A percentile compares a stretch with the other conserved stretches of the same genome.
Conservation (phyloP, 2,113 vertebrate species). For the Hippocampus barbouri region DNA sequence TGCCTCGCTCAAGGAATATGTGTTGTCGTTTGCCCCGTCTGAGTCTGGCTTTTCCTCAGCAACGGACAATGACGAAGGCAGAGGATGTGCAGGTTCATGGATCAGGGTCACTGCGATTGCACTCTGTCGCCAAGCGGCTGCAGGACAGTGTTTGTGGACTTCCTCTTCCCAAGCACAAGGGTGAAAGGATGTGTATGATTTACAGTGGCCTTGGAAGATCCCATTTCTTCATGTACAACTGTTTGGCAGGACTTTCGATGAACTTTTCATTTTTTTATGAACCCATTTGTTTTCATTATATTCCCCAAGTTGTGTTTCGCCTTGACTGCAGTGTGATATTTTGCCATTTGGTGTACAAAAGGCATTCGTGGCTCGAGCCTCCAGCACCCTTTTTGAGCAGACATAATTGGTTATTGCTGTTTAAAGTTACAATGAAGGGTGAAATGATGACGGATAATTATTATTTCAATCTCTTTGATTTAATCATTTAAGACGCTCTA, state of each 20-base stretch:
- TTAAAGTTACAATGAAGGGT: background rate
- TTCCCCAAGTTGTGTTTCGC: background rate
- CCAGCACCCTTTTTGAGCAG: background rate
- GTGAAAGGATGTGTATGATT: slow-evolving; percentile 43
- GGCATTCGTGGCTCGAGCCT: background rate
- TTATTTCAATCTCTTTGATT: too few relatives aligned
- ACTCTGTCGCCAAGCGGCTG: slow-evolving; percentile 25
- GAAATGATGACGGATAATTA: background rate
- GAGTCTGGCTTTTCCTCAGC: slow-evolving; percentile 33
- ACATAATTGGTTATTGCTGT: background rate
- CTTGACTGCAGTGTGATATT: background rate
- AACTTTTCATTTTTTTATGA: background rate
- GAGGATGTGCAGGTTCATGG: slow-evolving; percentile 48
- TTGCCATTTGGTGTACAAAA: background rate
- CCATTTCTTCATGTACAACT: background rate
- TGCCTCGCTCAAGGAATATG: slow-evolving; percentile 29
- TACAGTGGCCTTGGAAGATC: slow-evolving; percentile 32
- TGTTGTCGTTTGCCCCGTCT: slow-evolving; percentile 22
- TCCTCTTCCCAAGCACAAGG: slow-evolving; percentile 52
- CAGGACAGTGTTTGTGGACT: slow-evolving; percentile 42
- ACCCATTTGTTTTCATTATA: slow-evolving; percentile 5
- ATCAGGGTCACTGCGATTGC: slow-evolving; percentile 49
- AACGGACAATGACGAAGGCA: slow-evolving; percentile 28
- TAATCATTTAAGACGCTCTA: background rate
- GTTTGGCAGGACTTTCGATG: background rate